Conservation (phyloP, 2,888 invertebrate species). For the Platynereis dumerilii region DNA sequence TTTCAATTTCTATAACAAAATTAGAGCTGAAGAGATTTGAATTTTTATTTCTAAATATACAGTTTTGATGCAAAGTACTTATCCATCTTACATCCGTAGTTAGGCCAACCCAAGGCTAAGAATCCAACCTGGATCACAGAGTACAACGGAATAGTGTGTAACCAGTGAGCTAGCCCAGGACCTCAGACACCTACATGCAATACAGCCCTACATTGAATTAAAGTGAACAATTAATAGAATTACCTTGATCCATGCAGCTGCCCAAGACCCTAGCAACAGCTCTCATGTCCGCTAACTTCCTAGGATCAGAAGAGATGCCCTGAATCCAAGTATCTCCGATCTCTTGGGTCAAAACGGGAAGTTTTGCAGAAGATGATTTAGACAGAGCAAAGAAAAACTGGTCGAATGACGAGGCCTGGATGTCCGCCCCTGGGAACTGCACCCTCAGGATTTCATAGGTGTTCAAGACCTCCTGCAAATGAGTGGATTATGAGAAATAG, state of each 20-base stretch:
- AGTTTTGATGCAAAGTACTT: too few relatives aligned
- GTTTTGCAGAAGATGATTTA: conserved; percentile 13
- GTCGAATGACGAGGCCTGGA: conserved; percentile 52
- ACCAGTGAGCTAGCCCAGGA: too few relatives aligned
- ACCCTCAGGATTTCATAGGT: conserved; percentile 50
- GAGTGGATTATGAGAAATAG: neutral
- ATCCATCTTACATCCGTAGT: too few relatives aligned
- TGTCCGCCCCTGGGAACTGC: conserved; percentile 50
- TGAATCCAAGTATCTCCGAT: conserved; percentile 59
- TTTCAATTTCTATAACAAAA: too few relatives aligned
- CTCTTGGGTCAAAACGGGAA: conserved; percentile 30
- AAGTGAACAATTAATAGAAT: too few relatives aligned
- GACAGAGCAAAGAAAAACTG: conserved; percentile 39
- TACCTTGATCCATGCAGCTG: conserved; percentile 29
- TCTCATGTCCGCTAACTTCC: conserved; percentile 46
- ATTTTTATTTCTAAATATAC: too few relatives aligned
- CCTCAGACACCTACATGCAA: too few relatives aligned
- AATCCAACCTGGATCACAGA: too few relatives aligned
- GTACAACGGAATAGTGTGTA: too few relatives aligned
- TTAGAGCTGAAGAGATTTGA: too few relatives aligned
- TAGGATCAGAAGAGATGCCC: conserved; percentile 54
- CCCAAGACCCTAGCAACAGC: conserved; percentile 32
- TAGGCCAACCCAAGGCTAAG: too few relatives aligned
- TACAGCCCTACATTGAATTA: too few relatives aligned
- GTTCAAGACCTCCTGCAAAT: conserved; percentile 47